A percentile compares a stretch with the other conserved stretches of the same genome.
phyloP scores from a whole-genome alignment of 2,113 vertebrate species.

The Heliornis fulica region DNA sequence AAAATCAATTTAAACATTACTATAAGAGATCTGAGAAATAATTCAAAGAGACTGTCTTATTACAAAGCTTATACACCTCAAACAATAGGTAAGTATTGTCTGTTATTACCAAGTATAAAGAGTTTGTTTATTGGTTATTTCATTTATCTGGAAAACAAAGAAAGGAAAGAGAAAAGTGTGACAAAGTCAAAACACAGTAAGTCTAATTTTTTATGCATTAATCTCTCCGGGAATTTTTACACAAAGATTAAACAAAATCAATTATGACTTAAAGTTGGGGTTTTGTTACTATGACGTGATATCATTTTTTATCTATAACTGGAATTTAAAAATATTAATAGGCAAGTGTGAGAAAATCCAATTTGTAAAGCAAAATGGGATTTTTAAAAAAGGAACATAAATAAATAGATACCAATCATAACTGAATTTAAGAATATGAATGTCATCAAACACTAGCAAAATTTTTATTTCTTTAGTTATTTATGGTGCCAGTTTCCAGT shows the following conservation, averaged over 20 bases:
- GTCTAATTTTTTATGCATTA: not conserved
- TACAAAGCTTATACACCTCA: constrained; percentile 25
- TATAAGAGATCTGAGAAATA: not conserved
- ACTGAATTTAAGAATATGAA: not conserved
- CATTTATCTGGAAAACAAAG: not conserved
- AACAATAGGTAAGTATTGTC: constrained; percentile 33
- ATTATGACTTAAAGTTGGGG: not conserved
- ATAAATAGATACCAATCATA: not conserved
- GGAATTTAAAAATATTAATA: not conserved
- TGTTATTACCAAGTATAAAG: not conserved
- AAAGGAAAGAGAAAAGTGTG: not conserved
- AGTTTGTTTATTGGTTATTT: not conserved
- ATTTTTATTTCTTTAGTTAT: not conserved
- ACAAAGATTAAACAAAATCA: not conserved
- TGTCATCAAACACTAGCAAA: not conserved
- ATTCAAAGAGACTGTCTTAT: not conserved
- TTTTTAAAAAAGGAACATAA: not conserved
- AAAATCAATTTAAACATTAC: constrained; percentile 46
- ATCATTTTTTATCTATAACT: not conserved
- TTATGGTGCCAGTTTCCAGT: not conserved
- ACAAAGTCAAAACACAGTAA: not conserved
- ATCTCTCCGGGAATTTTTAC: not conserved
- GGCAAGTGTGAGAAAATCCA: not conserved
- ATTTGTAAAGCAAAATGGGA: no score
- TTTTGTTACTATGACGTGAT: not conserved